Conservation (phyloP, 2,888 invertebrate species). For the Bhutanitis thaidina region DNA sequence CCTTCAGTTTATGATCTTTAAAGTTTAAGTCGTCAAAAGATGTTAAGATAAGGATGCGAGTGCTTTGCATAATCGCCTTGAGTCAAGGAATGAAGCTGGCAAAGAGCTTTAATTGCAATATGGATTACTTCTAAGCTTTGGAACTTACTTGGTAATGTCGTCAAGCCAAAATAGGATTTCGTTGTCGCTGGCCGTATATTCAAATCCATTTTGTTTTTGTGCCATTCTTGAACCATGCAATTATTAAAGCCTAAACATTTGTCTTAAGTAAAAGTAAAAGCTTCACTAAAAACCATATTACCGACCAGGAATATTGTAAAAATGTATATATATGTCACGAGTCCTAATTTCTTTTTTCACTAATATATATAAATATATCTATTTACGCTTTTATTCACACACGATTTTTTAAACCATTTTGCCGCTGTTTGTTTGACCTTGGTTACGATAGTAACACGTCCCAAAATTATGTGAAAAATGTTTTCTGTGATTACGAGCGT, state of each 20-base stretch:
- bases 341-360: background rate
- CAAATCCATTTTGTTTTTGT: conserved; percentile 54
- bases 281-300: too few relatives aligned
- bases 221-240: conserved; percentile 63
- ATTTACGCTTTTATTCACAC: conserved; percentile 39
- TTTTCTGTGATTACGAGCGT: too few relatives aligned
- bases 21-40: too few relatives aligned
- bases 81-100: too few relatives aligned
- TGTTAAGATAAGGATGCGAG: too few relatives aligned
- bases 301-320: conserved; percentile 2
- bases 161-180: conserved; percentile 65
- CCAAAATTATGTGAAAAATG: too few relatives aligned
- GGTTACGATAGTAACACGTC: conserved; percentile 52
- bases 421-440: conserved; percentile 77
- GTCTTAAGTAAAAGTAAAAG: too few relatives aligned
- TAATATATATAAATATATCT: conserved; percentile 23
- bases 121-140: too few relatives aligned
- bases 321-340: conserved; percentile 14
- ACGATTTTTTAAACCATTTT: conserved; percentile 71
- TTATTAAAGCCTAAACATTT: background rate
- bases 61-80: too few relatives aligned
- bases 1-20: too few relatives aligned
- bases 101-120: too few relatives aligned
- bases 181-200: conserved; percentile 47
- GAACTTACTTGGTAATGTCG: conserved; percentile 65